Conservation (phyloP, 2,888 invertebrate species). For the Andrena bicolor region DNA sequence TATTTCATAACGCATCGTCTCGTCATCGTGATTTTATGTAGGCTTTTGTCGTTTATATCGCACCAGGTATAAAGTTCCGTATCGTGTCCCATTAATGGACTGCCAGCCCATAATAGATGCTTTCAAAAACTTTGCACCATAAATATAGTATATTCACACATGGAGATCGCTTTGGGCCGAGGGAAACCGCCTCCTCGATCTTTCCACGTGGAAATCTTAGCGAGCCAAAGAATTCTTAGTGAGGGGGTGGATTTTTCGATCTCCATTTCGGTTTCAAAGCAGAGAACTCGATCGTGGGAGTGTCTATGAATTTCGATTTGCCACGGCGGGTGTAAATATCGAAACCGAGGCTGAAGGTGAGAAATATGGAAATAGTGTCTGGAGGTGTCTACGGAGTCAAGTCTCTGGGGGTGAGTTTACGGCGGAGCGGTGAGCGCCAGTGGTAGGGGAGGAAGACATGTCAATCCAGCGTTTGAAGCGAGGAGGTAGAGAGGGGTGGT, state of each 20-base stretch:
- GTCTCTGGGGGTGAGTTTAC: slow-evolving; percentile 73
- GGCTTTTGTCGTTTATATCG: slow-evolving; percentile 76
- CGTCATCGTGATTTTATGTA: slow-evolving; percentile 73
- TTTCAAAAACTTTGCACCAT: not conserved
- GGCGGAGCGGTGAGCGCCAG: slow-evolving; percentile 50
- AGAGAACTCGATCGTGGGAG: slow-evolving; percentile 53
- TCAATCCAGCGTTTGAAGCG: slow-evolving; percentile 12
- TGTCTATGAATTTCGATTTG: slow-evolving; percentile 66
- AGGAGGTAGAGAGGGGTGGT: not conserved
- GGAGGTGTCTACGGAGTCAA: slow-evolving; percentile 57
- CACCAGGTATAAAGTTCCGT: slow-evolving; percentile 82
- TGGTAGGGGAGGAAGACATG: slow-evolving; percentile 7
- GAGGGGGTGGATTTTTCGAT: not conserved
- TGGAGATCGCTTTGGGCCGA: no score
- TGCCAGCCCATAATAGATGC: slow-evolving; percentile 23
- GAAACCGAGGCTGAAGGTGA: slow-evolving; percentile 58
- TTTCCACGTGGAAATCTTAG: not conserved
- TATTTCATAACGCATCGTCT: slow-evolving; percentile 11
- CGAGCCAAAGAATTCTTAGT: no score
- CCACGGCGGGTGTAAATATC: slow-evolving; percentile 57
- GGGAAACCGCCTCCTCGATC: no score
- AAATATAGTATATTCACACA: no score
- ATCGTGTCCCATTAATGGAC: slow-evolving; percentile 79
- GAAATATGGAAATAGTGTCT: slow-evolving; percentile 57
- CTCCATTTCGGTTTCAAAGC: not conserved